Percentiles rank a stretch among this genome's conserved stretches.
Evolutionary conservation across 2,888 invertebrate genomes (phyloP).

Genomic region (Helicoverpa assulta): DNA sequence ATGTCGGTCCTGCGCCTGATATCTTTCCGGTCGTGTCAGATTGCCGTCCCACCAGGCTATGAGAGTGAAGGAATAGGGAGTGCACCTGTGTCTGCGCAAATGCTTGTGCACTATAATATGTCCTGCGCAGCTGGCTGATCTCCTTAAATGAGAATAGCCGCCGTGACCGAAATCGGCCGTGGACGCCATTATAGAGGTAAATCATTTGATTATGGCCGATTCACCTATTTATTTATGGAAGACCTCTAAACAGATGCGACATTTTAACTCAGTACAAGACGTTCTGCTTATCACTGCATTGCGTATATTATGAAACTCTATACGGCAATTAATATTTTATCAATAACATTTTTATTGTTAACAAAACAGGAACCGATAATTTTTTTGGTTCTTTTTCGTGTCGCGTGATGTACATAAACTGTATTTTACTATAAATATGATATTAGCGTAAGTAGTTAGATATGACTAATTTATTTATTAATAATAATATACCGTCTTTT

Average conservation of each 20-base stretch:
- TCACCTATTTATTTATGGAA: conserved; percentile 53
- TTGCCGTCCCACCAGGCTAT: too few species aligned
- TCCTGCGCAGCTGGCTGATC: too few species aligned
- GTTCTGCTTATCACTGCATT: conserved; percentile 24
- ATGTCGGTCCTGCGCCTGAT: too few species aligned
- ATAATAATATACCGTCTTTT: conserved; percentile 77
- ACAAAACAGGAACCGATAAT: not conserved
- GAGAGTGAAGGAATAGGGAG: too few species aligned
- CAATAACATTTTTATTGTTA: not conserved
- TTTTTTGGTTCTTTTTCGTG: conserved; percentile 5
- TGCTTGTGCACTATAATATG: too few species aligned
- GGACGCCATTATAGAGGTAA: too few species aligned
- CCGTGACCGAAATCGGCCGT: too few species aligned
- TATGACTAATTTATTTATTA: conserved; percentile 52
- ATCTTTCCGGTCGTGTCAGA: too few species aligned
- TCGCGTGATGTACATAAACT: conserved; percentile 22
- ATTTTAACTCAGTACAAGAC: conserved; percentile 27
- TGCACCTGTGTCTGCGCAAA: too few species aligned
- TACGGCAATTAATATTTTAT: not conserved
- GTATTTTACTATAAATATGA: conserved; percentile 22
- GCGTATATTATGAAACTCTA: conserved; percentile 13
- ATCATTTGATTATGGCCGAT: conserved; percentile 63
- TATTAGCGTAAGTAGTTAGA: conserved; percentile 47
- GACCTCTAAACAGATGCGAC: conserved; percentile 41
- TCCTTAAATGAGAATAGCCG: too few species aligned